Evolutionary conservation across 2,888 invertebrate genomes (phyloP), one percentile per base, ranked within the genome.

Genomic region (Rhagium mordax): DNA sequence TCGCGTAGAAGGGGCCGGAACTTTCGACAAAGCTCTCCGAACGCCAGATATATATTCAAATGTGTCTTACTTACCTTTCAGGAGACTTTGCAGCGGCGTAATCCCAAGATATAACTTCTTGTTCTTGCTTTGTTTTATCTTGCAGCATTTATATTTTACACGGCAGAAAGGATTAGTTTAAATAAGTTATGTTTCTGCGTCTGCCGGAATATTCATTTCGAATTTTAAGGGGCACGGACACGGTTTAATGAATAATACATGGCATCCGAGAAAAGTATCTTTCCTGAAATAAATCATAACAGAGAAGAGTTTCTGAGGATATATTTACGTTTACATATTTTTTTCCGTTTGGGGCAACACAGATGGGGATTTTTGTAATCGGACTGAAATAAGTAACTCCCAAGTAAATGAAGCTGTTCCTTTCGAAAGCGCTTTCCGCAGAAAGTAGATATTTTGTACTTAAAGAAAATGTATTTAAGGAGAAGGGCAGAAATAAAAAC

Each of bases 141-240:
- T 61, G 21, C 60, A 49, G 71, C 70, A 71, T 78, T 70, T 77
- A 78, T 75, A 72, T 75, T 76, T 77, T 64, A 78, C 16, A 27
- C 74, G 68, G 65, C 59, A 64, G 74, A 75, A 75, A 75, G 78
- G 78, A 77, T 78, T 77, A 77, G 59, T 65, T 77, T 78, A 68
- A 78, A 78, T 78, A 78, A 78, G 74, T 77, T 65, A 78, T 78
- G 71, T 72, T 70, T 70, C 66, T 68, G 74, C 71, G 72, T 74
- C 74, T 70, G 51, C 62, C 60, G 60, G 74, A 72, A 75, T 77
- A 73, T 74, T 77, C 77, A 74, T 75, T 61, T 62, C 47, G 69
- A 64, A 74, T 67, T 70, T 65, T 13, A 72, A 68, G 65, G 68
- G 64, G 60, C 61, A 47, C 73, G 68, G 64, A 66, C 65, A 59